These are phyloP conservation scores for Pimpla rufipes DNA, from an alignment of 2,888 invertebrate species.

Conservation along the genomic window DNA sequence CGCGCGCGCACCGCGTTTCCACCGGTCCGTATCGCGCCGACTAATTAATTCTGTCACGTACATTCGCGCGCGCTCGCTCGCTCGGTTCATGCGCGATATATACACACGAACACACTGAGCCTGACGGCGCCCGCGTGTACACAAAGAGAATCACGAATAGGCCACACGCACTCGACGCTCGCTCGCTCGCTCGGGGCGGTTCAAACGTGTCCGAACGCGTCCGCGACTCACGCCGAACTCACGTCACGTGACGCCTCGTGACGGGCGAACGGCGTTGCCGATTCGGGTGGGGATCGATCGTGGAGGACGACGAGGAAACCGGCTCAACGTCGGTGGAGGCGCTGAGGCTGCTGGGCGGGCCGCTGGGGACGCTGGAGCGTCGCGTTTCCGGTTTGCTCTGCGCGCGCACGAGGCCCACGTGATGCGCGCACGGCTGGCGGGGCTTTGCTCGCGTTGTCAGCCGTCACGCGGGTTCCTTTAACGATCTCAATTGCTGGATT, in stretches of 20 bases:
- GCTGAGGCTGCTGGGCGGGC: too few relatives aligned
- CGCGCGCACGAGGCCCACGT: too few relatives aligned
- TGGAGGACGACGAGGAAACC: too few relatives aligned
- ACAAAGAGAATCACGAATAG: constrained; percentile 4
- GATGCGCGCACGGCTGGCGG: too few relatives aligned
- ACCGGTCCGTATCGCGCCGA: constrained; percentile 53
- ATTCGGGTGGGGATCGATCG: too few relatives aligned
- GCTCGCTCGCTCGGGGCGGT: too few relatives aligned
- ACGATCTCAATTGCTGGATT: constrained; percentile 3
- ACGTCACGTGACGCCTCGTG: too few relatives aligned
- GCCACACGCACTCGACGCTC: neutral
- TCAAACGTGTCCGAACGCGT: neutral
- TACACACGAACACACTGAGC: constrained; percentile 10
- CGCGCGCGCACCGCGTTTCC: constrained; percentile 39
- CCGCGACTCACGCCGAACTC: neutral
- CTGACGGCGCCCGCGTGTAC: neutral
- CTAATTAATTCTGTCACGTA: constrained; percentile 61
- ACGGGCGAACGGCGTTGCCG: too few relatives aligned
- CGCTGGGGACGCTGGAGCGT: constrained; percentile 51
- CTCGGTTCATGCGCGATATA: constrained; percentile 7
- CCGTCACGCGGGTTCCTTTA: neutral
- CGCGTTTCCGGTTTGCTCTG: constrained; percentile 57
- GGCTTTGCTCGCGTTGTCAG: constrained; percentile 11
- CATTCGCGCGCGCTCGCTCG: neutral
- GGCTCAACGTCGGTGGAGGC: too few relatives aligned